A percentile compares a stretch with the other conserved stretches of the same genome.
Conservation (phyloP, 2,888 invertebrate species). For the Agonopterix subpropinquella region DNA sequence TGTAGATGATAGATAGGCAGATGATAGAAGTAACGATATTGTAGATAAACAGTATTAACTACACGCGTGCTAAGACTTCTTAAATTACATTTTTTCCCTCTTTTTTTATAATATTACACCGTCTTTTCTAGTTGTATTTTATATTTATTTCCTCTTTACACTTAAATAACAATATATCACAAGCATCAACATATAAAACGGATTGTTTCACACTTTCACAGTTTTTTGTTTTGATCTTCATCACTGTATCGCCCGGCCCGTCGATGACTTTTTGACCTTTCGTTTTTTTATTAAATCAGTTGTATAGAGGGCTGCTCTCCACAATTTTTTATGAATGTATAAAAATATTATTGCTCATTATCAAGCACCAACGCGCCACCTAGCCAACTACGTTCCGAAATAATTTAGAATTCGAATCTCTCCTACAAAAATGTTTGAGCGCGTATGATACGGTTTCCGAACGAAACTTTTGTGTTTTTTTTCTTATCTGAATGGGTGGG, state of each 20-base stretch:
- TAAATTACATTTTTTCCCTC: constrained; percentile 44
- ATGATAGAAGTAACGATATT: constrained; percentile 23
- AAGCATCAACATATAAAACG: constrained; percentile 71
- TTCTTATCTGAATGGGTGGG: constrained; percentile 22
- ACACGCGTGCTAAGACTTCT: constrained; percentile 62
- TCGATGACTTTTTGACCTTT: constrained; percentile 59
- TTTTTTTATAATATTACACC: constrained; percentile 51
- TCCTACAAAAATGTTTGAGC: constrained; percentile 60
- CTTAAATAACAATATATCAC: constrained; percentile 76
- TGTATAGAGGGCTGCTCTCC: constrained; percentile 49
- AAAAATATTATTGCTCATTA: constrained; percentile 76
- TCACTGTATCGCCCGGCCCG: constrained; percentile 16
- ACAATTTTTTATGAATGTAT: constrained; percentile 67
- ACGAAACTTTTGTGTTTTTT: constrained; percentile 33
- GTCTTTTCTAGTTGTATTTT: constrained; percentile 56
- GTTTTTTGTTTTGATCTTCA: not conserved
- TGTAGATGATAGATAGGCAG: constrained; percentile 19
- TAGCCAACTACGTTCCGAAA: constrained; percentile 67
- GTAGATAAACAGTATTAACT: constrained; percentile 41
- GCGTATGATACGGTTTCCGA: constrained; percentile 51
- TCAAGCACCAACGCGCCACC: constrained; percentile 72
- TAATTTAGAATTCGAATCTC: constrained; percentile 61
- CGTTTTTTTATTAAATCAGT: constrained; percentile 26
- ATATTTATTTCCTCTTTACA: constrained; percentile 68
- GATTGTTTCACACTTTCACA: constrained; percentile 24